Evolutionary conservation across 2,888 invertebrate species (phyloP), one percentile per base, ranked within the genome.

Genomic region (Microchrysa polita): DNA sequence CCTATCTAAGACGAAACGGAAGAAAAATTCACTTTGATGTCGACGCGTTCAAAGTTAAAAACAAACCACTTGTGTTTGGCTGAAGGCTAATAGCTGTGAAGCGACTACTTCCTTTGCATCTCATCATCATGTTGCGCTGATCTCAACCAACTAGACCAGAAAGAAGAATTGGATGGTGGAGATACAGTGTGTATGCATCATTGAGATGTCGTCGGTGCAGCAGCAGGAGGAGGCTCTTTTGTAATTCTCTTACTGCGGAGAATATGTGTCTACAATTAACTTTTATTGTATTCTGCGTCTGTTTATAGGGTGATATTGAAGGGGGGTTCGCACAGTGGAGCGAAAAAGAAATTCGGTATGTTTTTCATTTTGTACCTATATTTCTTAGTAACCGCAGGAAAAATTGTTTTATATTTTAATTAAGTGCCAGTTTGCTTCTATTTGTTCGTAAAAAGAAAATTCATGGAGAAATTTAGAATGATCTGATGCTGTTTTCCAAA

Each of bases 51-150:
- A 74, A 74, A 74, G 74, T 74, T 73, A 73, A 73, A 71, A 67
- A 73, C 57, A 73, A 73, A 74, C 63, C 74, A 74, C 74, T 74
- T 74, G 65, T 57, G 65, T 53, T 55, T 74, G 57, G 71, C 74
- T 74, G 61, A 74, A 74, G 74, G 74, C 74, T 72, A 74, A 74
- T 74, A 74, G 71, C 74, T 74, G 57, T 63, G 71, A 72, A 67
- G 27, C 63, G 55, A 55, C 67, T 67, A 67, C 71, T 59, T 59
- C 23, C 59, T 71, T 71, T 67, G 48, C 44, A 48, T 44, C 48
- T 20, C 44, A 48, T 44, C 48, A 22, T 57, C 18, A 34, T 69
- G 27, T 59, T 27, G 27, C n/a, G 34, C 53, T 69, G 18, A 27
- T 20, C 23, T n/a, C n/a, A n/a, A n/a, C n/a, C 18, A 40, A 34